A percentile compares a stretch with the other conserved stretches of the same genome.
Evolutionary conservation across 2,888 invertebrate genomes (phyloP).

Genomic region (Eupsilia transversa): DNA sequence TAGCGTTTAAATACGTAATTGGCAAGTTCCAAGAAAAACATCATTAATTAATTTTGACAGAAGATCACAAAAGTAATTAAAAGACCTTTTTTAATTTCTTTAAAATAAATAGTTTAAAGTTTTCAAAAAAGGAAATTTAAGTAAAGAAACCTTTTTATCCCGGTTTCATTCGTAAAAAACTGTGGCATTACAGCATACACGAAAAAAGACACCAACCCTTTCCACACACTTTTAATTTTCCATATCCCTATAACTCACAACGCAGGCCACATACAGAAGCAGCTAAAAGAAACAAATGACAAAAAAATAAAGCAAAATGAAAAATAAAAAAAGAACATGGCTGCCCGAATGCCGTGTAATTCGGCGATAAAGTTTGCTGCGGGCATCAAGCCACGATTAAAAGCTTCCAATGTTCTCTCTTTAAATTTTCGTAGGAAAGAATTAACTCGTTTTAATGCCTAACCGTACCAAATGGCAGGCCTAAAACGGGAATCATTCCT

Average conservation of each 20-base stretch:
- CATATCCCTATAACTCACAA: constrained; percentile 30
- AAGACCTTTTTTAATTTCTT: background rate
- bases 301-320: constrained; percentile 35
- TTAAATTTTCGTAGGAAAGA: constrained; percentile 62
- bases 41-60: background rate
- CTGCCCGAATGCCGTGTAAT: constrained; percentile 62
- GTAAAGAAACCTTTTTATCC: background rate
- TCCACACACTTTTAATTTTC: constrained; percentile 36
- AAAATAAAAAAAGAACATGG: constrained; percentile 56
- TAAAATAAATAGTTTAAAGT: background rate
- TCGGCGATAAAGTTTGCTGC: constrained; percentile 61
- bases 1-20: background rate
- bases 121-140: background rate
- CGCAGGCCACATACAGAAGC: constrained; percentile 30
- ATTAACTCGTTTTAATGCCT: constrained; percentile 68
- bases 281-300: constrained; percentile 56
- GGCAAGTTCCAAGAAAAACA: background rate
- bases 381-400: constrained; percentile 63
- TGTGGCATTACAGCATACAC: background rate
- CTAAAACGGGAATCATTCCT: constrained; percentile 62
- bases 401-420: constrained; percentile 64
- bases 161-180: background rate
- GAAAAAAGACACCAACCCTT: background rate
- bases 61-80: background rate
- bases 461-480: constrained; percentile 66